These are phyloP conservation scores for Seira ritae DNA, from an alignment of 2,888 invertebrate genomes.

Conservation along the genomic window DNA sequence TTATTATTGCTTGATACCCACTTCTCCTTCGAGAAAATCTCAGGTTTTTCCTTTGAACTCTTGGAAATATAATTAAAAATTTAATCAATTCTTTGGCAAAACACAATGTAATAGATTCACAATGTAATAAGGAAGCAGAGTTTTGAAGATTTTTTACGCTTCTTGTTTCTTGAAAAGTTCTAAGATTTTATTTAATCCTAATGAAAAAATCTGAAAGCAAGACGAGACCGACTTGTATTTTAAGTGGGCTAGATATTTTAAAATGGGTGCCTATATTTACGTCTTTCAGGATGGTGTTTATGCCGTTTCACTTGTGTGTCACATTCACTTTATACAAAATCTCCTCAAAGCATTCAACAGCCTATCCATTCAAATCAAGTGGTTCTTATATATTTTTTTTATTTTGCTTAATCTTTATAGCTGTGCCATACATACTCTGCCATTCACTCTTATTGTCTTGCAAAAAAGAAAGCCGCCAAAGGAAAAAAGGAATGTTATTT, in stretches of 20 bases:
- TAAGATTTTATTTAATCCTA: too few relatives aligned
- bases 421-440: background rate
- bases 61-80: conserved; percentile 63
- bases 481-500: conserved; percentile 55
- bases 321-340: too few relatives aligned
- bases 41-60: conserved; percentile 60
- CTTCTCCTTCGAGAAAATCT: conserved; percentile 61
- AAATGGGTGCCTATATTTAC: too few relatives aligned
- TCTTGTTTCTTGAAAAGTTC: too few relatives aligned
- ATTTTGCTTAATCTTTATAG: background rate
- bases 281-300: conserved; percentile 7
- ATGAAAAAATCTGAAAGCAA: too few relatives aligned
- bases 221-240: too few relatives aligned
- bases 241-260: too few relatives aligned
- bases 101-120: conserved; percentile 4
- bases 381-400: background rate
- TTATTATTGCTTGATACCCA: too few relatives aligned
- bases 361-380: conserved; percentile 4
- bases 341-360: background rate
- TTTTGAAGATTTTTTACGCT: background rate
- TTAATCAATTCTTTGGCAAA: conserved; percentile 51
- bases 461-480: conserved; percentile 39
- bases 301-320: background rate
- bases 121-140: background rate
- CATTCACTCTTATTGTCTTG: background rate